Conservation (phyloP, 1,140 invertebrate genomes). For the fruit fly (Drosophila melanogaster) region Release_6_plus_ISO1_MT NT_033777.3:22001501-22002000, state of each 20-base stretch:
- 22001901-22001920: constrained; percentile 11
- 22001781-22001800: constrained; percentile 83
- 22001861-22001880: constrained; percentile 56
- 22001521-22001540: constrained; percentile 17
- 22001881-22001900: constrained; percentile 45
- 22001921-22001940: constrained; percentile 60
- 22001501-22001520: constrained; percentile 42
- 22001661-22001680: not conserved
- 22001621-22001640: constrained; percentile 55
- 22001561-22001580: constrained; percentile 73
- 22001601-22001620: constrained; percentile 41
- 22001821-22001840: constrained; percentile 6
- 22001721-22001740: constrained; percentile 82
- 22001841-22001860: constrained; percentile 1
- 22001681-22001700: constrained; percentile 18
- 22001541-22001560: constrained; percentile 72
- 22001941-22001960: constrained; percentile 46
- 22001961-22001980: constrained; percentile 59
- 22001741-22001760: constrained; percentile 82
- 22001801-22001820: constrained; percentile 47
- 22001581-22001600: constrained; percentile 31
- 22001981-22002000: constrained; percentile 57
- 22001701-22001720: constrained; percentile 60
- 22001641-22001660: constrained; percentile 18
- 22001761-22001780: constrained; percentile 76